These are phyloP conservation scores for Pontoporia blainvillei DNA, from an alignment of 2,113 vertebrate species.

Conservation along the genomic window DNA sequence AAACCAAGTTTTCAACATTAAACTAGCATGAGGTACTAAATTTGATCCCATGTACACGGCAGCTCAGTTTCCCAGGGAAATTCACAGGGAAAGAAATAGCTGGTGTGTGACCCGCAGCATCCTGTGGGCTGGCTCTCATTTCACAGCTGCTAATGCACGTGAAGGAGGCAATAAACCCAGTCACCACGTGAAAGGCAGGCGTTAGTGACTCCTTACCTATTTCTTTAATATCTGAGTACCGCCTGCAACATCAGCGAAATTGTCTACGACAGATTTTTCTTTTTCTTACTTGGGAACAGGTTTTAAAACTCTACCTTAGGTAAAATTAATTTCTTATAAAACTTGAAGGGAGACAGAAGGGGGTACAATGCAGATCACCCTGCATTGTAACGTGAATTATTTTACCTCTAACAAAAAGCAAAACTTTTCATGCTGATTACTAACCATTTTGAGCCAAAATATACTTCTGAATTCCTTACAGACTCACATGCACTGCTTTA, in stretches of 20 bases:
- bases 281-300: not conserved
- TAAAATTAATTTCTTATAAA: not conserved
- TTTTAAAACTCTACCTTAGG: not conserved
- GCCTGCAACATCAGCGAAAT: not conserved
- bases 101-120: not conserved
- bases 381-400: not conserved
- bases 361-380: not conserved
- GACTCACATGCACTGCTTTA: not conserved
- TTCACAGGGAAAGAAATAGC: not conserved
- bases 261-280: not conserved
- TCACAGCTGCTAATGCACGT: not conserved
- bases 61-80: not conserved
- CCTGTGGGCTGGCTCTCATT: not conserved
- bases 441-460: not conserved
- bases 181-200: not conserved
- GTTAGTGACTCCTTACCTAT: no score
- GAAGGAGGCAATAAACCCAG: not conserved
- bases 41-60: not conserved
- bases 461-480: not conserved
- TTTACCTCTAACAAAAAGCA: not conserved
- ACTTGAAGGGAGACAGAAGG: not conserved
- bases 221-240: not conserved
- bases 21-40: not conserved
- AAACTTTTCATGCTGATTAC: not conserved
- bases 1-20: not conserved